Evolutionary conservation across 2,797 vertebrate species (phyloP), one percentile per base, ranked within the genome.

Genomic region (Nasua narica): DNA sequence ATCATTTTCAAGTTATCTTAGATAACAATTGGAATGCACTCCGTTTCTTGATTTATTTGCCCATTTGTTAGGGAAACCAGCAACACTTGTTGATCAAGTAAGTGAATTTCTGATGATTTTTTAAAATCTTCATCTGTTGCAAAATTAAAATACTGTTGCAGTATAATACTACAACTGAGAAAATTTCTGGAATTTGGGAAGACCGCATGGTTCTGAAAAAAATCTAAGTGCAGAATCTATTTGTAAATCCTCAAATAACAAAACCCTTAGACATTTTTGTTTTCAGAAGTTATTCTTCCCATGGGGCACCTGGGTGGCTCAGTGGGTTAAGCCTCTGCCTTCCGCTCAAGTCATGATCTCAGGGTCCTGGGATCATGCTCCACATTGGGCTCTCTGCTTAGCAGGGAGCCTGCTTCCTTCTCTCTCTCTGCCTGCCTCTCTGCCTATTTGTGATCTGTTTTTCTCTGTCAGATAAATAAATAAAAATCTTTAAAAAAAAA

Each of bases 261-360:
- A 85, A 91, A 60, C 2, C 4, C 29, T 69, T 72, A 92, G 35
- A 79, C 27, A 81, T 84, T 67, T 90, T 77, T 89, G 13, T 48
- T 97, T 95, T 84, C 18, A 96, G 62, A 91, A 87, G 88, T 76
- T 46, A 94, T 29, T 8, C 25, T 92, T 74, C 43, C 35, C 32
- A 84, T 40, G 40, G 40, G 40, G 40, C 6, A 6, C 6, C 40
- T 40, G 40, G 6, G 40, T 40, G 40, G 40, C 40, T 40, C 40
- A 40, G 40, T 40, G 40, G 40, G 40, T 6, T 40, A 40, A 40
- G 40, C 40, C 6, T 40, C 40, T 40, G 40, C 40, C 40, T 40
- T 40, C 40, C 4, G 40, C 40, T 40, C 40, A 40, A 6, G 40
- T 40, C 40, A 40, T 40, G 40, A 40, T 40, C 40, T 40, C 40